Percentiles rank a stretch among this genome's conserved stretches.
Evolutionary conservation across 2,797 vertebrate genomes (phyloP).

Genomic region (Acestrorhynchus altus): DNA sequence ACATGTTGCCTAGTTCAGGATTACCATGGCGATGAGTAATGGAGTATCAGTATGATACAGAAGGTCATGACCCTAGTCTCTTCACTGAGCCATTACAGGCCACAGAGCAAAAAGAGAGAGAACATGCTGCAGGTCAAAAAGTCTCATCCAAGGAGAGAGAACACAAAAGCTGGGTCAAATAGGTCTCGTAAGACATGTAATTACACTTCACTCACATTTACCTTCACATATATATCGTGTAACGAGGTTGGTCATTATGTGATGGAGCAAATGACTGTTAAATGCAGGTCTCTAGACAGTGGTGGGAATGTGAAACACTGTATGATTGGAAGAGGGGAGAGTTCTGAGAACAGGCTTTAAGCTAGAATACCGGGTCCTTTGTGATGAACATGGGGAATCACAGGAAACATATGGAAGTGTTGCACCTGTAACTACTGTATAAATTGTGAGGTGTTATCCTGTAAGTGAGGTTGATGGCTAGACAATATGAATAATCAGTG

Average conservation of each 20-base stretch:
- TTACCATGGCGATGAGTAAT: slow-evolving; percentile 51
- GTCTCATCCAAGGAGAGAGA: slow-evolving; percentile 18
- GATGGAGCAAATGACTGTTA: slow-evolving; percentile 66
- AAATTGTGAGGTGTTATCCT: too few relatives aligned
- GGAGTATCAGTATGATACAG: slow-evolving; percentile 44
- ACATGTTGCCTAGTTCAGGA: slow-evolving; percentile 31
- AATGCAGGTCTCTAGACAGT: slow-evolving; percentile 27
- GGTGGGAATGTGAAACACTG: too few relatives aligned
- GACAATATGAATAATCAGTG: too few relatives aligned
- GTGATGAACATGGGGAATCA: too few relatives aligned
- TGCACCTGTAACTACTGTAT: too few relatives aligned
- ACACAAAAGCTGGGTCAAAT: slow-evolving; percentile 16
- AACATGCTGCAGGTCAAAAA: slow-evolving; percentile 31
- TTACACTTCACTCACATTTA: slow-evolving; percentile 68
- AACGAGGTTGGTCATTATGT: slow-evolving; percentile 67
- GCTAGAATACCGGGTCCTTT: too few relatives aligned
- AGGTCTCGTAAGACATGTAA: slow-evolving; percentile 38
- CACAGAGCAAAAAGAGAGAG: slow-evolving; percentile 18
- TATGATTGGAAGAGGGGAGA: too few relatives aligned
- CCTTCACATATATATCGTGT: slow-evolving; percentile 19
- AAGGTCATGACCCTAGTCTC: slow-evolving; percentile 51
- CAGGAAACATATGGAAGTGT: too few relatives aligned
- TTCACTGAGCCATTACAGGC: slow-evolving; percentile 38
- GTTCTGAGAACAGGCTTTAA: too few relatives aligned
- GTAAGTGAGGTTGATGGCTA: too few relatives aligned